Percentiles rank a stretch among this genome's conserved stretches.
Evolutionary conservation across 2,888 invertebrate species (phyloP).

Genomic region (Zhuqinia jingwanae): DNA sequence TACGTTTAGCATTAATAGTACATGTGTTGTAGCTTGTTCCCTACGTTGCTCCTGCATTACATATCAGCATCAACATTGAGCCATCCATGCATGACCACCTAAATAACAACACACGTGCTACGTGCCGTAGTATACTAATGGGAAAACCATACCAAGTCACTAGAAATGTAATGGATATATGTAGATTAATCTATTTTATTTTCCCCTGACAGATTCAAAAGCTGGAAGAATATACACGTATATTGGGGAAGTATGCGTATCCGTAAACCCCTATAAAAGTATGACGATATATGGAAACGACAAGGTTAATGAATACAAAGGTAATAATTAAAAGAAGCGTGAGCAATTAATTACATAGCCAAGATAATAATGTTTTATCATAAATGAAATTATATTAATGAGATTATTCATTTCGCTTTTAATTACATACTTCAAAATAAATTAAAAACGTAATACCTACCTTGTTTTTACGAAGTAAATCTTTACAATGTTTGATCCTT

Average conservation of each 20-base stretch:
- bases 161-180: no score
- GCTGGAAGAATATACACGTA: constrained; percentile 97
- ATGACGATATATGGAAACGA: constrained; percentile 95
- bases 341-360: neutral
- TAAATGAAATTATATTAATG: neutral
- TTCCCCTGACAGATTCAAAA: constrained; percentile 88
- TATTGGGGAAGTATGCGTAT: constrained; percentile 98
- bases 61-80: no score
- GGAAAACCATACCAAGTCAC: constrained; percentile 2
- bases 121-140: constrained; percentile 3
- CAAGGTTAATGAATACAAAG: constrained; percentile 94
- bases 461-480: no score
- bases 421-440: no score
- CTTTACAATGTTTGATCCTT: no score
- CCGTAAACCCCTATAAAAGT: constrained; percentile 97
- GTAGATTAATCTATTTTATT: constrained; percentile 32
- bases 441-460: no score
- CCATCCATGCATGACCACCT: neutral
- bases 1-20: no score
- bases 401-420: no score
- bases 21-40: neutral
- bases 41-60: neutral
- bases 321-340: constrained; percentile 81
- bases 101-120: constrained; percentile 22
- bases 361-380: neutral